Evolutionary conservation across 2,888 invertebrate genomes (phyloP).

Genomic region (Zele albiditarsus): DNA sequence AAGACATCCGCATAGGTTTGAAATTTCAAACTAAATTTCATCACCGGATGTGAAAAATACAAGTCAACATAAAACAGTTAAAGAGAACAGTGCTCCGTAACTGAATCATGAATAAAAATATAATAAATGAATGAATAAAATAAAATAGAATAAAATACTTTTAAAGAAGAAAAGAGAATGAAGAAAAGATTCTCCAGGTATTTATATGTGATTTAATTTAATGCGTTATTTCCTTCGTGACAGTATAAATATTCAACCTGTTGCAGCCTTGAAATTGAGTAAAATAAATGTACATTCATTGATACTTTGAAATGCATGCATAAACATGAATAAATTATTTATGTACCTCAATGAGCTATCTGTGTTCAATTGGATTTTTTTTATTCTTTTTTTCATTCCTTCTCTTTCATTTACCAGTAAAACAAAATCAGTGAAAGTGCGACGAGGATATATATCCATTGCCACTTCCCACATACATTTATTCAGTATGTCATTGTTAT

Average conservation of each 20-base stretch:
- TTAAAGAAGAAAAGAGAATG: neutral
- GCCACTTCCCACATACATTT: constrained; percentile 33
- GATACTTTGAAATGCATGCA: neutral
- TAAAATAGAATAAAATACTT: neutral
- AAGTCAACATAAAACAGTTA: neutral
- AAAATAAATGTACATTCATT: neutral
- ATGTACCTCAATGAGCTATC: constrained; percentile 19
- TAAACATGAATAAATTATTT: neutral
- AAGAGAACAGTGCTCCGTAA: constrained; percentile 7
- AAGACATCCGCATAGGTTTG: constrained; percentile 16
- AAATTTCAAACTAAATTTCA: constrained; percentile 17
- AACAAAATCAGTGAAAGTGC: constrained; percentile 38
- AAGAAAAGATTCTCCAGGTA: constrained; percentile 64
- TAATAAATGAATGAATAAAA: neutral
- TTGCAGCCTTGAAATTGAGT: constrained; percentile 10
- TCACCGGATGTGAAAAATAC: constrained; percentile 30
- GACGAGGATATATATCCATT: constrained; percentile 20
- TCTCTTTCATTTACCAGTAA: constrained; percentile 1
- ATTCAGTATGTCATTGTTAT: constrained; percentile 14
- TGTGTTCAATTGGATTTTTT: neutral
- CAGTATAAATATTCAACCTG: neutral
- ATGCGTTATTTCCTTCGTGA: neutral
- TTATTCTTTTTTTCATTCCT: neutral
- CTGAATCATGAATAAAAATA: neutral
- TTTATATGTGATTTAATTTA: too few relatives aligned